phyloP scores from a whole-genome alignment of 2,113 vertebrate species.

The Pipra filicauda region DNA sequence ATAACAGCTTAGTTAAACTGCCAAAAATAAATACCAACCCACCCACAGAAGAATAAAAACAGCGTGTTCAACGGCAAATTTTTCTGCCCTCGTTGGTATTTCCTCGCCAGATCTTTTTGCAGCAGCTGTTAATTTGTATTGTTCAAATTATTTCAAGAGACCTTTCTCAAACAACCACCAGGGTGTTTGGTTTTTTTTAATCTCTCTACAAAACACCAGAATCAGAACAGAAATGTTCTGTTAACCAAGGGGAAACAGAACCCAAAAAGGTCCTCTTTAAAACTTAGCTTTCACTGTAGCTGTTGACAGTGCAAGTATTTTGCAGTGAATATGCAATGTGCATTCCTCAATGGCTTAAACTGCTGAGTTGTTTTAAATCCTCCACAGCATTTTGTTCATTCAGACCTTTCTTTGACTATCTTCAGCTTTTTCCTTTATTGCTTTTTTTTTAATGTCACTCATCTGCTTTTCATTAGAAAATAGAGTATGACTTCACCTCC shows the following conservation, averaged over 20 bases:
- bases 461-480: slow-evolving; percentile 59
- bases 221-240: neutral
- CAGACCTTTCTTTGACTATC: neutral
- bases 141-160: neutral
- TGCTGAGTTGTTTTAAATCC: slow-evolving; percentile 1
- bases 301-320: slow-evolving; percentile 36
- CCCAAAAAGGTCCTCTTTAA: neutral
- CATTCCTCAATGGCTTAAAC: slow-evolving; percentile 40
- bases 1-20: slow-evolving; percentile 33
- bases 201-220: neutral
- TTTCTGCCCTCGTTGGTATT: neutral
- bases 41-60: slow-evolving; percentile 39
- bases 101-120: neutral
- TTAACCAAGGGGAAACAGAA: neutral
- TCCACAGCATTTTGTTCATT: neutral
- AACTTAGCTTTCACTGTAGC: neutral
- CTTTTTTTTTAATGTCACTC: neutral
- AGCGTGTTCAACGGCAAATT: neutral
- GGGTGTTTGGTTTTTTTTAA: neutral
- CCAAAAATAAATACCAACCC: slow-evolving; percentile 44
- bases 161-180: neutral
- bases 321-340: neutral
- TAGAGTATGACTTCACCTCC: slow-evolving; percentile 33
- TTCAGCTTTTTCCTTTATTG: neutral
- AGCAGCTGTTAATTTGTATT: slow-evolving; percentile 33